Conservation (phyloP, 2,113 vertebrate species). For the Odocoileus virginianus region DNA sequence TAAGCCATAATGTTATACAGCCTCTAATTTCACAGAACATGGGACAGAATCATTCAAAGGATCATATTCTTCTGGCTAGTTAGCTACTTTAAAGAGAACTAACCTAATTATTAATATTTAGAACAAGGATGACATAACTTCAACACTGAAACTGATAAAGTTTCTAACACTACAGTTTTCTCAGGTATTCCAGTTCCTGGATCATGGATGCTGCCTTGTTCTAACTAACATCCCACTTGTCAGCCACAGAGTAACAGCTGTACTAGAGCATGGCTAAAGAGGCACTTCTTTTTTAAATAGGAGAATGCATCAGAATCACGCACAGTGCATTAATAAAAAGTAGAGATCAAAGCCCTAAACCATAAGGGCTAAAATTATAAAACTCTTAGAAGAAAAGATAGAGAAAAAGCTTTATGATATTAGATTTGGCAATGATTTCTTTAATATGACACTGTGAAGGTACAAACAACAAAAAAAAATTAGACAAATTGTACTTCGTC, state of each 20-base stretch:
- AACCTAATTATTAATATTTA: neutral
- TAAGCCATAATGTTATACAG: neutral
- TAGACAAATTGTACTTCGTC: neutral
- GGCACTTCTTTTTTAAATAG: neutral
- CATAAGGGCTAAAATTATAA: neutral
- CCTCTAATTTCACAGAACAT: neutral
- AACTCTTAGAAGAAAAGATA: neutral
- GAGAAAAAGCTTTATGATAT: neutral
- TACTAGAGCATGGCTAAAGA: neutral
- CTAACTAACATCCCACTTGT: neutral
- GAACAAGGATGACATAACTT: neutral
- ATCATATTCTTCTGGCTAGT: neutral
- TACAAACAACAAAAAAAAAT: neutral
- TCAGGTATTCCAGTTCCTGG: neutral
- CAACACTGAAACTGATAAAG: neutral
- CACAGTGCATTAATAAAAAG: neutral
- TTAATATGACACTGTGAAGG: neutral
- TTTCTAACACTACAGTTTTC: neutral
- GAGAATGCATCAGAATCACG: neutral
- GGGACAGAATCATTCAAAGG: neutral
- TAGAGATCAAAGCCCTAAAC: neutral
- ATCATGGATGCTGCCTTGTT: neutral
- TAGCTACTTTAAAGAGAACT: conserved; percentile 25
- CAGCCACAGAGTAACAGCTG: neutral
- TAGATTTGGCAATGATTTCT: neutral